Evolutionary conservation across 2,113 vertebrate species (phyloP).

Genomic region (Corythornis cristatus): DNA sequence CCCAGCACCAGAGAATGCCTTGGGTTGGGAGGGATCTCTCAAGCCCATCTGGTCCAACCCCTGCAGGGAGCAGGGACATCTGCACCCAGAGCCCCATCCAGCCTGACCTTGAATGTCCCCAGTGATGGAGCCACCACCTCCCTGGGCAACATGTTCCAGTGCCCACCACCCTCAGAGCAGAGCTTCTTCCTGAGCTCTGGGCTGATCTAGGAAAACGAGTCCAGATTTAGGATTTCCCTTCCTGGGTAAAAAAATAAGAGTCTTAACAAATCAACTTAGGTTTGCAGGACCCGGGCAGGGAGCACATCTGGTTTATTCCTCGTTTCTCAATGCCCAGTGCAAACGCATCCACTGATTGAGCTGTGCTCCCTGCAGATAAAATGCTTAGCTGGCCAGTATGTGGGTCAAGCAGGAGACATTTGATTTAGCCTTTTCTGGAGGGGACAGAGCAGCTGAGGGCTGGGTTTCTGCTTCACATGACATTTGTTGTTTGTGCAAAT

Average conservation of each 20-base stretch:
- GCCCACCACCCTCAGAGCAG: no score
- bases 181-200: no score
- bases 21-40: no score
- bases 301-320: not conserved
- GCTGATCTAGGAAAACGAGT: not conserved
- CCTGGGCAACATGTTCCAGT: no score
- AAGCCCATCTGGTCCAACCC: no score
- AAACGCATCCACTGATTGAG: rapidly evolving
- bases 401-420: not conserved
- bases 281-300: not conserved
- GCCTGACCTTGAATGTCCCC: no score
- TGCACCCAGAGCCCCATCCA: no score
- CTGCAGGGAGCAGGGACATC: no score
- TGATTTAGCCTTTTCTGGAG: not conserved
- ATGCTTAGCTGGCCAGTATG: not conserved
- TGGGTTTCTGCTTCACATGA: not conserved
- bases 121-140: no score
- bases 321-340: rapidly evolving
- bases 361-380: not conserved
- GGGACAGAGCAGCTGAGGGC: not conserved
- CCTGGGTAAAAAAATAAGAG: not conserved
- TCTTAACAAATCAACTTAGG: not conserved
- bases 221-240: not conserved
- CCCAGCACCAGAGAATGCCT: no score
- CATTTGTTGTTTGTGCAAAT: not conserved